Conservation (phyloP, 2,888 invertebrate species). For the Drosophila anceps region DNA sequence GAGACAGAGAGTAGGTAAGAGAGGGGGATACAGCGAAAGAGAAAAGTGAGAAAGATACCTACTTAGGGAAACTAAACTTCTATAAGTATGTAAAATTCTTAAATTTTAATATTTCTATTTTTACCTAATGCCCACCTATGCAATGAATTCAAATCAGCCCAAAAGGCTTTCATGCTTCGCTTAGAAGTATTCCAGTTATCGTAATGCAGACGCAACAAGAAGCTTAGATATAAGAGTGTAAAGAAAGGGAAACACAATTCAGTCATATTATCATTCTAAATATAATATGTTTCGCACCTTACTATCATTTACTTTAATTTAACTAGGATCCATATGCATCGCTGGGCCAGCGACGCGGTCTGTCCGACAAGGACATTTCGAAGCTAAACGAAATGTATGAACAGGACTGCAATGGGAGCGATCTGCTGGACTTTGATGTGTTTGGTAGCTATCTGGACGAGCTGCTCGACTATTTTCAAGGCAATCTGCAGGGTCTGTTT, state of each 20-base stretch:
- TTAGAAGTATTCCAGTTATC: no score
- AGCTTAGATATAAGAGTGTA: no score
- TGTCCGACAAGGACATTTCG: slow-evolving; percentile 86
- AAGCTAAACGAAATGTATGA: slow-evolving; percentile 87
- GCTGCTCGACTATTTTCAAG: slow-evolving; percentile 75
- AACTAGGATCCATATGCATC: slow-evolving; percentile 85
- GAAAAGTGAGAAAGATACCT: neutral
- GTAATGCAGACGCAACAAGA: no score
- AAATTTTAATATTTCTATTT: neutral
- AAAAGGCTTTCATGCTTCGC: no score
- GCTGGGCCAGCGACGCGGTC: slow-evolving; percentile 86
- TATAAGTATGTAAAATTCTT: neutral
- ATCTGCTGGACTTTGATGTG: slow-evolving; percentile 68
- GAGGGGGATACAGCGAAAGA: neutral
- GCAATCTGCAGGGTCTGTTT: slow-evolving; percentile 61
- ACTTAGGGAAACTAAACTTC: neutral
- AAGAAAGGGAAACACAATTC: no score
- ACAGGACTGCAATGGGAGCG: slow-evolving; percentile 77
- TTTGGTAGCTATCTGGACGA: slow-evolving; percentile 74
- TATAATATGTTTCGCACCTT: neutral
- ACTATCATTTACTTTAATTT: neutral
- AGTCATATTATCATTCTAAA: neutral
- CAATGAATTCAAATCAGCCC: neutral
- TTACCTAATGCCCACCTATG: neutral
- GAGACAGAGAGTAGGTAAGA: neutral